A percentile compares a stretch with the other conserved stretches of the same genome.
Conservation (phyloP, 1,140 invertebrate genomes). For the Cotesia chilonis region DNA sequence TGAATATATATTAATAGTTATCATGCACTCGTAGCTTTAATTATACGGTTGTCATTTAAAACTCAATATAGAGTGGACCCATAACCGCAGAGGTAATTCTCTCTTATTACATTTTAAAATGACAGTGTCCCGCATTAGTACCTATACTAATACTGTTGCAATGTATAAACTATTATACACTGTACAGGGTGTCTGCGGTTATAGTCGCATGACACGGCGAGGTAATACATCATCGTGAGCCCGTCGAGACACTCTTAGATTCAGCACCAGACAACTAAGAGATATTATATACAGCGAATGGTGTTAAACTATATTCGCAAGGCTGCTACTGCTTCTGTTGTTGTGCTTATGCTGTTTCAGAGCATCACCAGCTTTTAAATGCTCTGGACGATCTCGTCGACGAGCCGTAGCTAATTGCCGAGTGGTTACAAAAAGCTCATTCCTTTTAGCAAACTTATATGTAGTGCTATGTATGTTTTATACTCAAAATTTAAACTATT, state of each 20-base stretch:
- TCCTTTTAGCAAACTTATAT: conserved; percentile 30
- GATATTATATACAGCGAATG: conserved; percentile 21
- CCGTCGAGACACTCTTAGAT: conserved; percentile 46
- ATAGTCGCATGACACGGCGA: conserved; percentile 35
- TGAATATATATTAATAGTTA: too few relatives aligned
- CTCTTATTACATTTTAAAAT: conserved; percentile 1
- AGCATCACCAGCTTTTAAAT: conserved; percentile 3
- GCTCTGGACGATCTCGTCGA: conserved; percentile 42
- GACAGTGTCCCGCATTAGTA: background rate
- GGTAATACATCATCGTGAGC: conserved; percentile 52
- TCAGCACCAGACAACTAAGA: conserved; percentile 17
- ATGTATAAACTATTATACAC: background rate
- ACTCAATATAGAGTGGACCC: too few relatives aligned
- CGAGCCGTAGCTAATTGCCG: conserved; percentile 55
- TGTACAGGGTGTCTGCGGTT: conserved; percentile 6
- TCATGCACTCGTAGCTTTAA: too few relatives aligned
- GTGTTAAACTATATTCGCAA: too few relatives aligned
- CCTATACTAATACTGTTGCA: too few relatives aligned
- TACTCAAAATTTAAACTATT: background rate
- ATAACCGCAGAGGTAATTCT: too few relatives aligned
- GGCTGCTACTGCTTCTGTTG: too few relatives aligned
- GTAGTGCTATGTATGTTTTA: background rate
- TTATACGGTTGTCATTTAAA: too few relatives aligned
- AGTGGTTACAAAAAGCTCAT: conserved; percentile 51
- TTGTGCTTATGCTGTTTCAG: too few relatives aligned